These are phyloP conservation scores for Calidris pygmaea DNA, from an alignment of 2,113 vertebrate genomes.

Conservation along the genomic window DNA sequence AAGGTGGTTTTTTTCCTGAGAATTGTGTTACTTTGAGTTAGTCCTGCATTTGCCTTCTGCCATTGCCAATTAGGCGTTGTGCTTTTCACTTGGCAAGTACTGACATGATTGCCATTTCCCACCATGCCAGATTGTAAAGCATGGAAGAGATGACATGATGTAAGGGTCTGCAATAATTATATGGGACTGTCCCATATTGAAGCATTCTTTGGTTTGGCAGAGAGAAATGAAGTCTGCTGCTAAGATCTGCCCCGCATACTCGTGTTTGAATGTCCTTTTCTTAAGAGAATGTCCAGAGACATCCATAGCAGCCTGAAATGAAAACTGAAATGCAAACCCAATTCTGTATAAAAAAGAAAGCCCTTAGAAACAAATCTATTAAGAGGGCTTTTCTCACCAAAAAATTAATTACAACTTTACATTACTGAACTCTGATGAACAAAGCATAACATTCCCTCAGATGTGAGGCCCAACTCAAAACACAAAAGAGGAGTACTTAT, in stretches of 20 bases:
- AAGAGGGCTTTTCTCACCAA: not conserved
- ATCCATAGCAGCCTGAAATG: conserved; percentile 36
- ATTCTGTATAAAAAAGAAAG: not conserved
- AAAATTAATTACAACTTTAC: conserved; percentile 17
- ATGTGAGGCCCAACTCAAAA: not conserved
- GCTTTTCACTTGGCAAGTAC: not conserved
- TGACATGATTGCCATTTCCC: not conserved
- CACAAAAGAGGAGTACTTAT: not conserved
- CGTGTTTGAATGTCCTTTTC: not conserved
- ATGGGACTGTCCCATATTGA: not conserved
- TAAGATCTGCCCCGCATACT: not conserved
- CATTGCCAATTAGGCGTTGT: not conserved
- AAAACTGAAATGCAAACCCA: conserved; percentile 39
- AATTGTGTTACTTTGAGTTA: not conserved
- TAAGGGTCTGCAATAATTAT: not conserved
- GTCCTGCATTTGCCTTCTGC: not conserved
- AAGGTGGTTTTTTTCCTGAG: conserved; percentile 20
- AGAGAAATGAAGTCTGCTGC: not conserved
- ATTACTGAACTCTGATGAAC: conserved; percentile 16
- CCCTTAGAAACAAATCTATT: conserved; percentile 29
- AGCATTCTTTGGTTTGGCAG: conserved; percentile 35
- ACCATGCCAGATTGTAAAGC: not conserved
- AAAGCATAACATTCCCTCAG: conserved; percentile 35
- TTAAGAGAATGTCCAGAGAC: not conserved
- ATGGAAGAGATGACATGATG: not conserved